These are phyloP conservation scores for Herpailurus yagouaroundi DNA, from an alignment of 2,113 vertebrate species.

Conservation along the genomic window DNA sequence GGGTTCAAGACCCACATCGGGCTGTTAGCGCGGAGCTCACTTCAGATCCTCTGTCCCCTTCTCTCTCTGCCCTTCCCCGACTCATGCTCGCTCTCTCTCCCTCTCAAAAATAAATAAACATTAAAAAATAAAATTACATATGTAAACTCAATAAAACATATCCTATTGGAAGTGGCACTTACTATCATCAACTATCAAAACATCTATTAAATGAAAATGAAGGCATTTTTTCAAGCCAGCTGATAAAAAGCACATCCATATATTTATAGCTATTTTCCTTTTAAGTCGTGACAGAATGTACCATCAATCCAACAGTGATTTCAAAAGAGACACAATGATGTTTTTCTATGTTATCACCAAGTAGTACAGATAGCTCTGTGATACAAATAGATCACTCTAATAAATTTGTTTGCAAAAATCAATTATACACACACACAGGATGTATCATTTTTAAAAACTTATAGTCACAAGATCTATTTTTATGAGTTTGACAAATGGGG, in stretches of 20 bases:
- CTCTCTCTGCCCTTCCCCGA: too few relatives aligned
- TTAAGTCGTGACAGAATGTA: background rate
- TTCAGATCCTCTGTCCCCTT: too few relatives aligned
- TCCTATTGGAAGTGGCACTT: background rate
- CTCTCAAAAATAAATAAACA: background rate
- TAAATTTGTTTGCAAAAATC: slow-evolving; percentile 10
- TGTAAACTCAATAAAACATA: slow-evolving; percentile 34
- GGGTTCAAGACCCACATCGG: too few relatives aligned
- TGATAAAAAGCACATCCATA: background rate
- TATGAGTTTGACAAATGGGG: background rate
- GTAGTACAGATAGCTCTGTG: background rate
- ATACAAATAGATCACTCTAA: background rate
- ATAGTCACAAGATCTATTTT: background rate
- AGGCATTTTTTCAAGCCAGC: background rate
- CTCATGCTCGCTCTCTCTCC: too few relatives aligned
- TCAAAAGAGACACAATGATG: background rate
- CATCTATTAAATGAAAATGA: background rate
- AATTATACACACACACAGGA: background rate
- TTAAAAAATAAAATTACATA: background rate
- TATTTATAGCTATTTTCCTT: slow-evolving; percentile 47
- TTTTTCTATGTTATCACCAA: background rate
- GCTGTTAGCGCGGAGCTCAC: too few relatives aligned
- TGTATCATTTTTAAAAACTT: slow-evolving; percentile 1
- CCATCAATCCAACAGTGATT: background rate
- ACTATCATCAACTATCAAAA: background rate